A percentile compares a stretch with the other conserved stretches of the same genome.
Conservation (phyloP, 2,797 vertebrate species). For the Apodemus agrarius region DNA sequence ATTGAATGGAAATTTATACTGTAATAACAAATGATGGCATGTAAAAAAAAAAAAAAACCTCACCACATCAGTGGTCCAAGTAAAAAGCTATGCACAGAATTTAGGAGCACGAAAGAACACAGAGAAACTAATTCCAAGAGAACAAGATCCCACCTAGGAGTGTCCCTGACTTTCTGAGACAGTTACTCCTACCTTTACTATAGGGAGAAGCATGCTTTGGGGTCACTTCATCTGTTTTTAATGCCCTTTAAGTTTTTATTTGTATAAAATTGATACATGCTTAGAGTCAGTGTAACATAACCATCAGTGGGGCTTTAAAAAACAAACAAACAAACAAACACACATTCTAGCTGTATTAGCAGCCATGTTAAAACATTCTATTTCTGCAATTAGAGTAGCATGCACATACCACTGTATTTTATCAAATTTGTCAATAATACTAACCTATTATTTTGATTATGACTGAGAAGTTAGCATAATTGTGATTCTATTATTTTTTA, state of each 20-base stretch:
- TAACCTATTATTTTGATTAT: constrained; percentile 46
- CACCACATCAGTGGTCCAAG: not conserved
- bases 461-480: constrained; percentile 55
- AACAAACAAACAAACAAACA: too few species aligned
- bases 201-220: constrained; percentile 29
- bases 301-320: not conserved
- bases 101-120: constrained; percentile 36
- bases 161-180: not conserved
- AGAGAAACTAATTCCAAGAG: not conserved
- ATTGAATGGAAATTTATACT: not conserved
- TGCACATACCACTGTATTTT: not conserved
- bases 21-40: not conserved
- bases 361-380: not conserved
- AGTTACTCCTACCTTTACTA: not conserved
- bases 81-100: not conserved
- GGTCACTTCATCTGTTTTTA: constrained; percentile 4
- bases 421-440: constrained; percentile 44
- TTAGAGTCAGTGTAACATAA: not conserved
- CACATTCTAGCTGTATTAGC: not conserved
- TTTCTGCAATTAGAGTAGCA: constrained; percentile 15
- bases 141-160: not conserved
- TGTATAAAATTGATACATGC: not conserved
- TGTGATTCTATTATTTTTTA: constrained; percentile 38
- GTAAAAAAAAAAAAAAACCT: not conserved
- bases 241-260: constrained; percentile 12